Conservation (phyloP, 2,113 vertebrate species). For the Hippolais icterina region DNA sequence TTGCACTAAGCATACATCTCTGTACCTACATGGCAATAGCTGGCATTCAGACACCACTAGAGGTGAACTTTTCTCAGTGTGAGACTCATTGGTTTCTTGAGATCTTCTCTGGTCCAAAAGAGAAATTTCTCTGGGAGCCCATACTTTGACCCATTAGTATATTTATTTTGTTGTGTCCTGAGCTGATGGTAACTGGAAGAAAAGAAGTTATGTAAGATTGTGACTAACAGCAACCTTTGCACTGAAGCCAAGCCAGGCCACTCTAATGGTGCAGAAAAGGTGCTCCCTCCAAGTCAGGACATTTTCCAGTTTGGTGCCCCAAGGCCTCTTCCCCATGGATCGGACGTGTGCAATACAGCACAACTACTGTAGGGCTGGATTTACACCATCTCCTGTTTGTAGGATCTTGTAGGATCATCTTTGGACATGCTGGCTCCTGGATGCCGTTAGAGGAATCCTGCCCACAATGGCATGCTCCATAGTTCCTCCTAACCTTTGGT, state of each 20-base stretch:
- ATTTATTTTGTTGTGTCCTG: neutral
- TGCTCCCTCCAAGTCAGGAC: rapidly evolving
- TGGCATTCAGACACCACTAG: neutral
- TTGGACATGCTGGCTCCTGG: neutral
- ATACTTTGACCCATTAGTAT: neutral
- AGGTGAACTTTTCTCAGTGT: neutral
- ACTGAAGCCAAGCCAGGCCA: neutral
- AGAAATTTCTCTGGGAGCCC: neutral
- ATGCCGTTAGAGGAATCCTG: neutral
- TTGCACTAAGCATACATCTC: neutral
- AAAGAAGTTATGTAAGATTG: neutral
- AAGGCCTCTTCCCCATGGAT: neutral
- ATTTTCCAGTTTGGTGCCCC: neutral
- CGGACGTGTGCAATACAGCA: neutral
- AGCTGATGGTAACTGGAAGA: neutral
- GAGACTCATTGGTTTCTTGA: neutral
- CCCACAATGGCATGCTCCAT: neutral
- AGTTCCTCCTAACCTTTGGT: neutral
- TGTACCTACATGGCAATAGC: neutral
- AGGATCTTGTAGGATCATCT: neutral
- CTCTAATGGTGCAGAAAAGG: neutral
- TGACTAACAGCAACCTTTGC: neutral
- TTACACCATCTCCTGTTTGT: neutral
- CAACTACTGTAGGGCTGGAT: neutral
- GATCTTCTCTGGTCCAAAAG: neutral